phyloP scores from a whole-genome alignment of 30 jellyfish, hydroid and myxozoan genomes.

The Chrysaora quinquecirrha region DNA sequence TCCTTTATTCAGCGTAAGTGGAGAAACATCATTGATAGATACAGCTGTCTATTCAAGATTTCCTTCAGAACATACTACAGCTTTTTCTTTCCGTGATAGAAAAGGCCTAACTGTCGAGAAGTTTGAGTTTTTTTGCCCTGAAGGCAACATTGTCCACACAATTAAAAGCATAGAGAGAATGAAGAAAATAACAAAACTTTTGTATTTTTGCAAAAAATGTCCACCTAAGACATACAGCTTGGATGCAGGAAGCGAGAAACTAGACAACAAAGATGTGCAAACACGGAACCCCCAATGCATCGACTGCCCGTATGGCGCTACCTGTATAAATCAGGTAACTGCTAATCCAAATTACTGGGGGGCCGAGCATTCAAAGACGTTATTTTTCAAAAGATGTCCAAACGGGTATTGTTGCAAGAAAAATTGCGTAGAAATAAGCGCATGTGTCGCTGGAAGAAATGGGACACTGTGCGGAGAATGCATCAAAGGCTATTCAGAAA shows the following conservation, averaged over 20 bases:
- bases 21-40: background rate
- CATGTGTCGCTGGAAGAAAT: slow-evolving; percentile 21
- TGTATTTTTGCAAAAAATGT: background rate
- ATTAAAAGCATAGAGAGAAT: background rate
- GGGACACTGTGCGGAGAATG: slow-evolving; percentile 58
- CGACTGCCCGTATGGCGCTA: slow-evolving; percentile 35
- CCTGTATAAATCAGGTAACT: background rate
- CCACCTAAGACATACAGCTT: background rate
- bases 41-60: background rate
- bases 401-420: slow-evolving; percentile 30
- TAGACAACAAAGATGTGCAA: background rate
- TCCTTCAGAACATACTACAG: background rate
- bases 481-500: slow-evolving; percentile 6
- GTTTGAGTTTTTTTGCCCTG: background rate
- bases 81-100: background rate
- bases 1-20: background rate
- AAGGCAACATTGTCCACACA: background rate
- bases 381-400: background rate
- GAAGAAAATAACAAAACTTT: background rate
- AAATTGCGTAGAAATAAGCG: slow-evolving; percentile 2
- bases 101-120: background rate
- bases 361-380: no score
- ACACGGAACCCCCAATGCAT: slow-evolving; percentile 12
- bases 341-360: slow-evolving; percentile 28
- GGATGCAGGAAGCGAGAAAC: background rate